phyloP scores from a whole-genome alignment of 2,113 vertebrate species.

The Helogale parvula region DNA sequence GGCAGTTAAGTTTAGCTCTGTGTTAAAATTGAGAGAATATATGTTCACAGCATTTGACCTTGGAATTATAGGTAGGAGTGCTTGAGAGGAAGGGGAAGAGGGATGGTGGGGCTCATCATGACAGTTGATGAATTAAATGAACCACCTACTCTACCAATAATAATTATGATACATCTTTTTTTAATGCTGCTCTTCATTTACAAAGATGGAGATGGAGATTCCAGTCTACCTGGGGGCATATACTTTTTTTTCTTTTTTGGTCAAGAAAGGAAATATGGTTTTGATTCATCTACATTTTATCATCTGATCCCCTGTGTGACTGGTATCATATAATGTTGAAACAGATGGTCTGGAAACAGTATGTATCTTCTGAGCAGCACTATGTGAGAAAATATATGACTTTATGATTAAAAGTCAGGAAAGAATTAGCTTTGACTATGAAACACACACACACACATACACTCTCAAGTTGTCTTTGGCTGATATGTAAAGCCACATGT shows the following conservation, averaged over 20 bases:
- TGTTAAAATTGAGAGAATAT: constrained; percentile 30
- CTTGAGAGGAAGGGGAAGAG: not conserved
- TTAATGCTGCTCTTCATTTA: constrained; percentile 50
- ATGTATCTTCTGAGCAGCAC: not conserved
- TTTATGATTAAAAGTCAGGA: constrained; percentile 40
- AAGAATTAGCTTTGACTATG: constrained; percentile 17
- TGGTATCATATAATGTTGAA: not conserved
- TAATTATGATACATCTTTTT: not conserved
- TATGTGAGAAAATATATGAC: not conserved
- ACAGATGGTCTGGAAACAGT: not conserved
- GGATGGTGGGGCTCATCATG: not conserved
- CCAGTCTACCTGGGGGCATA: not conserved
- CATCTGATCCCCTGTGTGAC: not conserved
- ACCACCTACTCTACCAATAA: not conserved
- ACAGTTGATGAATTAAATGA: constrained; percentile 44
- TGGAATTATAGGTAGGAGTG: constrained; percentile 36
- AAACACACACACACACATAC: not conserved
- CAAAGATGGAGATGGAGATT: not conserved
- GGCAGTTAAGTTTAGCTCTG: constrained; percentile 31
- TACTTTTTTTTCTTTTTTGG: not conserved
- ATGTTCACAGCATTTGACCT: constrained; percentile 29
- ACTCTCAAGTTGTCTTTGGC: not conserved
- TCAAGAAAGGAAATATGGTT: not conserved
- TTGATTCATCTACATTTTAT: not conserved
- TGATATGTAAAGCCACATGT: not conserved